These are phyloP conservation scores for Andrena praecox DNA, from an alignment of 2,888 invertebrate species.

Conservation along the genomic window DNA sequence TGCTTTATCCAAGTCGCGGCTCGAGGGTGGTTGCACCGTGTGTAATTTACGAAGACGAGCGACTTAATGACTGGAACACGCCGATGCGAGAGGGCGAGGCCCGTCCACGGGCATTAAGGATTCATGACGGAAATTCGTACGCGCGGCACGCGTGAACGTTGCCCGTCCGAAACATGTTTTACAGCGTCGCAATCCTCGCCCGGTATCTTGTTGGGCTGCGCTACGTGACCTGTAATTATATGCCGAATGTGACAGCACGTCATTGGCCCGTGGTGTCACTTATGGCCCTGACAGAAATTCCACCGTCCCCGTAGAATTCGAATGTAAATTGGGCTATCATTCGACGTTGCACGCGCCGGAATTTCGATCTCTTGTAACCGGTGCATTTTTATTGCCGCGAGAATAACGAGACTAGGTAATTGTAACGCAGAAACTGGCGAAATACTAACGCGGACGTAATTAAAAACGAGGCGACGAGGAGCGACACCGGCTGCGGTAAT, in stretches of 20 bases:
- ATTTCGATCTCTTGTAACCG: not conserved
- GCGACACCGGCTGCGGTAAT: not conserved
- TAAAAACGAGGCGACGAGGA: not conserved
- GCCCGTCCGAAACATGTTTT: conserved; percentile 71
- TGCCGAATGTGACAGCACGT: conserved; percentile 57
- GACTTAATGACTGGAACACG: conserved; percentile 32
- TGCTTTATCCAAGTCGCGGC: not conserved
- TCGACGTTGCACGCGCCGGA: not conserved
- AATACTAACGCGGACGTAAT: conserved; percentile 22
- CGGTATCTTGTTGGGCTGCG: conserved; percentile 65
- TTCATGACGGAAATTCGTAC: conserved; percentile 71
- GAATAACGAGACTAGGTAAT: not conserved
- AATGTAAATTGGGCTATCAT: not conserved
- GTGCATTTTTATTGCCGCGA: not conserved
- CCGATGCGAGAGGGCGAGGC: conserved; percentile 21
- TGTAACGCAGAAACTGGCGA: not conserved
- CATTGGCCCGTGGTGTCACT: conserved; percentile 37
- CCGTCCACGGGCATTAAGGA: conserved; percentile 57
- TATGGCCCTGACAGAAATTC: conserved; percentile 40
- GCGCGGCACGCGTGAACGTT: conserved; percentile 64
- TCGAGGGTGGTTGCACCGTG: conserved; percentile 16
- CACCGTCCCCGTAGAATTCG: conserved; percentile 11
- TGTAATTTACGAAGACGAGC: conserved; percentile 38
- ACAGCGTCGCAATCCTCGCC: conserved; percentile 60
- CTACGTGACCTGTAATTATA: conserved; percentile 76